phyloP scores from a whole-genome alignment of 2,888 invertebrate species.

The Agrochola macilenta region DNA sequence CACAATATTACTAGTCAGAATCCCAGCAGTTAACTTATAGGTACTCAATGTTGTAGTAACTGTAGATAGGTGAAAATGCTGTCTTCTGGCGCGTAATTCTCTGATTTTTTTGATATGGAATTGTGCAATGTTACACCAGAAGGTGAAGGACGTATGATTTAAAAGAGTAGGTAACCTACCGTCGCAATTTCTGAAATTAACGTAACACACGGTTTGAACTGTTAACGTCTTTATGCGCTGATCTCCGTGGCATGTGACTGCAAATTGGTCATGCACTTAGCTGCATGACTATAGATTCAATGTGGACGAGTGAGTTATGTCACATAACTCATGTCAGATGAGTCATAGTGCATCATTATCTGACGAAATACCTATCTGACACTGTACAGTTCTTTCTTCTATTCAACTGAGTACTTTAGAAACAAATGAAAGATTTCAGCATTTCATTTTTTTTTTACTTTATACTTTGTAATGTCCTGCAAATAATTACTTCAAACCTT shows the following conservation, averaged over 20 bases:
- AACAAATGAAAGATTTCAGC: background rate
- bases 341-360: slow-evolving; percentile 40
- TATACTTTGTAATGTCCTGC: background rate
- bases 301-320: slow-evolving; percentile 52
- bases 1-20: background rate
- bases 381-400: slow-evolving; percentile 14
- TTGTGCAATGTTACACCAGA: background rate
- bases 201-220: slow-evolving; percentile 41
- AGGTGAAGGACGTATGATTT: slow-evolving; percentile 24
- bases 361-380: slow-evolving; percentile 1
- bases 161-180: slow-evolving; percentile 6
- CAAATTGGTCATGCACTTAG: slow-evolving; percentile 64
- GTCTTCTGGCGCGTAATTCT: background rate
- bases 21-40: background rate
- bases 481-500: background rate
- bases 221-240: slow-evolving; percentile 40
- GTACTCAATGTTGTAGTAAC: too few relatives aligned
- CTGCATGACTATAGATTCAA: slow-evolving; percentile 42
- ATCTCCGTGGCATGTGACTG: slow-evolving; percentile 50
- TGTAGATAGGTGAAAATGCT: background rate
- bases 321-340: slow-evolving; percentile 47
- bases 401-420: background rate
- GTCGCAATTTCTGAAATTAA: slow-evolving; percentile 55
- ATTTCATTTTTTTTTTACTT: too few relatives aligned
- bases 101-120: slow-evolving; percentile 2